phyloP scores from a whole-genome alignment of 2,888 invertebrate genomes.

The Eupithecia subumbrata region DNA sequence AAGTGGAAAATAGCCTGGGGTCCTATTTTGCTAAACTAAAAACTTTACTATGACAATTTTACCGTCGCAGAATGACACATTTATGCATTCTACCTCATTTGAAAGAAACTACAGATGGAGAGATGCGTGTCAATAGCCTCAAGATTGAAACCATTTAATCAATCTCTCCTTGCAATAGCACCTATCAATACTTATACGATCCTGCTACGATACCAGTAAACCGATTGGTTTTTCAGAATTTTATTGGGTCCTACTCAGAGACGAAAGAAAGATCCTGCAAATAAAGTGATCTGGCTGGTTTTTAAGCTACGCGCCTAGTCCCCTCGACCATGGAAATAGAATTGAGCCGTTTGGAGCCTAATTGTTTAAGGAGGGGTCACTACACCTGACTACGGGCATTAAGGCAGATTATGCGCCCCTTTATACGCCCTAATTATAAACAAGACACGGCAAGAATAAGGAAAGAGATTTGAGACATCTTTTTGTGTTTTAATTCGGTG shows the following conservation, averaged over 20 bases:
- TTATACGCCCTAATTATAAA: conserved; percentile 38
- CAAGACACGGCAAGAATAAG: conserved; percentile 36
- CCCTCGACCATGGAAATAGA: conserved; percentile 39
- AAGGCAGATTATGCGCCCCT: conserved; percentile 54
- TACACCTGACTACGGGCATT: conserved; percentile 62
- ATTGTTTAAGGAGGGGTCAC: conserved; percentile 55
- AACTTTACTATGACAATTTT: too few relatives aligned
- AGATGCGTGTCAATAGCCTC: too few relatives aligned
- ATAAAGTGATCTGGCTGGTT: neutral
- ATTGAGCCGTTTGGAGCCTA: conserved; percentile 52
- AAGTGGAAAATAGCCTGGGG: neutral
- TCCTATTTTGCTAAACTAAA: too few relatives aligned
- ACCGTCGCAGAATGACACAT: too few relatives aligned
- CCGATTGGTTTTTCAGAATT: neutral
- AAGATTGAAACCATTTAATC: too few relatives aligned
- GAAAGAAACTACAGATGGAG: too few relatives aligned
- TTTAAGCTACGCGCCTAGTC: conserved; percentile 18
- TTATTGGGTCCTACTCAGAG: neutral
- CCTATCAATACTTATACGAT: too few relatives aligned
- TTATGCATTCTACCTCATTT: too few relatives aligned
- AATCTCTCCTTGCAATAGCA: too few relatives aligned
- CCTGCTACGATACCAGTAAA: too few relatives aligned
- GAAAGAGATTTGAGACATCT: conserved; percentile 36
- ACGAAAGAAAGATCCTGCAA: neutral
- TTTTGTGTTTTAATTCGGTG: conserved; percentile 29